Base-by-base conservation (phyloP, 2,888 invertebrate species). In the Zhuqinia jingwanae region DNA sequence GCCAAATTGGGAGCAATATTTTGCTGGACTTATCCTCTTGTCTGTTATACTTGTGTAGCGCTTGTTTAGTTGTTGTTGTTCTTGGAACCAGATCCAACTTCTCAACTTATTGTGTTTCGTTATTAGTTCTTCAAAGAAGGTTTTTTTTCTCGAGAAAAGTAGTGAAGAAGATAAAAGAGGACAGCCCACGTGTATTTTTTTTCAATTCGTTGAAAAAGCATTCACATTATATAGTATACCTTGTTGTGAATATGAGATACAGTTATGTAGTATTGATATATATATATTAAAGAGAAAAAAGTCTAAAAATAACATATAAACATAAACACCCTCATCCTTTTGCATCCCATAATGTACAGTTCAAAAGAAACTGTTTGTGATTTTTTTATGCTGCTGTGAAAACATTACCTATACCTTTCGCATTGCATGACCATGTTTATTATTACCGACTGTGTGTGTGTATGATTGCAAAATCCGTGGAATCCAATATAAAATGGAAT, bases 61-160 rank as follows among this genome's bases (percentile, higher is more conserved):
- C 6, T 65, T 20, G 36, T 65, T 13, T 8, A 65, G 42, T 42
- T 42, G 65, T 1, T 20, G 10, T 42, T 65, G n/a, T n/a, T n/a
- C n/a, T n/a, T 11, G n/a, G 56, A 30, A 15, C 17, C 60, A 45
- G 47, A 60, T 45, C 45, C 77, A 78, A 27, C 63, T 60, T 78
- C 17, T 47, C 60, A 22, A 78, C 45, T 63, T 27, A 45, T 78
- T 56, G 13, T 63, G 1, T n/a, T n/a, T n/a, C 25, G 27, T 78
- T 78, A 78, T 78, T 78, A 78, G 77, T 78, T 78, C 77, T 47
- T 60, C 77, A 78, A 78, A 78, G 60, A 78, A 60, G 77, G 22
- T 42, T 78, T 78, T 17, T n/a, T n/a, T n/a, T n/a, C n/a, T n/a
- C n/a, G n/a, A n/a, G n/a, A n/a, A 6, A 27, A 42, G 65, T 65